Conservation (phyloP, 1,140 invertebrate species). For the Euwallacea fornicatus region DNA sequence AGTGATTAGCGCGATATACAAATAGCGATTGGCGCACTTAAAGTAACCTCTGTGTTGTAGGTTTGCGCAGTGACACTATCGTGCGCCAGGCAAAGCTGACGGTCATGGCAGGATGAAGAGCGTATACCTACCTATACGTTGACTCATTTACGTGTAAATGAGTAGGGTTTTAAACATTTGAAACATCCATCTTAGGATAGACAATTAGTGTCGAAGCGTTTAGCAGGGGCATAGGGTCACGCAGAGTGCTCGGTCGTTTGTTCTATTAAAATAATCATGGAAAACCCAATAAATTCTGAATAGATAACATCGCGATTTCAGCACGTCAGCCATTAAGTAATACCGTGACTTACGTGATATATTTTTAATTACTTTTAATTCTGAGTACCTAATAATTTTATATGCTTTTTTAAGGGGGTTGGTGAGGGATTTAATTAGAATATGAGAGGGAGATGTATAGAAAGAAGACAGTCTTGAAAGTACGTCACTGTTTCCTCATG, state of each 20-base stretch:
- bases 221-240: constrained; percentile 38
- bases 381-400: constrained; percentile 18
- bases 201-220: constrained; percentile 27
- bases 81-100: no score
- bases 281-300: constrained; percentile 38
- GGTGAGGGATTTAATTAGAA: no score
- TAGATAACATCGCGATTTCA: constrained; percentile 40
- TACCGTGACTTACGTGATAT: constrained; percentile 36
- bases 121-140: no score
- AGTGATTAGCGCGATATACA: no score
- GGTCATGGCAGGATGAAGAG: no score
- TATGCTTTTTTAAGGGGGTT: background rate
- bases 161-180: background rate
- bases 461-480: background rate
- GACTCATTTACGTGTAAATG: no score
- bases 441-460: background rate
- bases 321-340: constrained; percentile 37
- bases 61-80: no score
- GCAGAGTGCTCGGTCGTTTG: constrained; percentile 27
- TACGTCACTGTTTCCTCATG: constrained; percentile 1
- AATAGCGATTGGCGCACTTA: no score
- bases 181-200: constrained; percentile 17
- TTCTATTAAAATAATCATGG: constrained; percentile 38
- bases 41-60: no score
- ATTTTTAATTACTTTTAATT: constrained; percentile 31